Evolutionary conservation across 2,113 vertebrate species (phyloP).

Genomic region (Microtus montanus): DNA sequence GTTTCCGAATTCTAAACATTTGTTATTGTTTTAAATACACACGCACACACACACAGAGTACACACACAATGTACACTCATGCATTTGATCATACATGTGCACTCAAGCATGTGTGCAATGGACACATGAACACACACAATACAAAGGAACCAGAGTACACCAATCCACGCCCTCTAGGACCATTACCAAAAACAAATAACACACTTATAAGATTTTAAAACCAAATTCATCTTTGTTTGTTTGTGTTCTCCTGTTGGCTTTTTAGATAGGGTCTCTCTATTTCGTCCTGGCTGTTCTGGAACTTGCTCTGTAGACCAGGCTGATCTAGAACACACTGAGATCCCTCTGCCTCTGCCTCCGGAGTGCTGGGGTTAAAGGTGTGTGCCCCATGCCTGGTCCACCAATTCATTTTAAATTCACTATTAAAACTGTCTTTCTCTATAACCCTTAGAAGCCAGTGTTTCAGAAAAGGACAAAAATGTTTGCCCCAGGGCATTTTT

Average conservation of each 20-base stretch:
- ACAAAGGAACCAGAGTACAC: neutral
- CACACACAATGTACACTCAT: neutral
- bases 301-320: neutral
- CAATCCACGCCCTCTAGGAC: neutral
- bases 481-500: neutral
- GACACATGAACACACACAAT: neutral
- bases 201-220: neutral
- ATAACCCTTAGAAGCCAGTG: neutral
- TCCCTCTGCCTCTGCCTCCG: neutral
- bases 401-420: conserved; percentile 4
- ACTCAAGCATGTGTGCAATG: neutral
- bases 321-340: neutral
- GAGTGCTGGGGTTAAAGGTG: neutral
- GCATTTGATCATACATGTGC: neutral
- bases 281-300: neutral
- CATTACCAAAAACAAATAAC: conserved; percentile 13
- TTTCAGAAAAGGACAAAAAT: neutral
- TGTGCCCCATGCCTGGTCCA: neutral
- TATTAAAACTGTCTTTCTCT: neutral
- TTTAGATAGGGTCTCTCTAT: neutral
- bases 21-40: neutral
- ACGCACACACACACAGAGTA: neutral
- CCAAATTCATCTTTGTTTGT: neutral
- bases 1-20: neutral
- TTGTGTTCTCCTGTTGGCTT: neutral